Percentiles rank a stretch among this genome's conserved stretches.
These are phyloP conservation scores for Brachionus koreanus DNA, from an alignment of 1,140 invertebrate species.

Conservation along the genomic window DNA sequence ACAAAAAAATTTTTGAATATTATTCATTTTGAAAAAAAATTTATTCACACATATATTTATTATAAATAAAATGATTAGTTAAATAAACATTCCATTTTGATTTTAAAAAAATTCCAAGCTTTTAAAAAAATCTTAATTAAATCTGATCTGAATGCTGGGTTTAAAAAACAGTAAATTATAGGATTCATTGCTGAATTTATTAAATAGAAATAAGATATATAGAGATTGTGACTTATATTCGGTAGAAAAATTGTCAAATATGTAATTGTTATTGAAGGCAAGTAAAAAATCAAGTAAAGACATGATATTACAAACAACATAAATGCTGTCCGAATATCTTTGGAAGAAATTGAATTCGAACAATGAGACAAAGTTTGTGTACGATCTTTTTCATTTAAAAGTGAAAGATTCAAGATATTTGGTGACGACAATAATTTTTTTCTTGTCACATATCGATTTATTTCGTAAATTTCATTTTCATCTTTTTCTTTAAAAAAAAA, in stretches of 20 bases:
- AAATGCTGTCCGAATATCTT: conserved; percentile 42
- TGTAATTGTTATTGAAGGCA: conserved; percentile 31
- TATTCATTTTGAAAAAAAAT: no score
- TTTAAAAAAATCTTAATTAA: conserved; percentile 17
- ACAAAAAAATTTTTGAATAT: no score
- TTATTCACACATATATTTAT: no score
- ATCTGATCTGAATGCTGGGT: conserved; percentile 8
- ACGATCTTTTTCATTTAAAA: background rate
- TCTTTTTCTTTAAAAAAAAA: background rate
- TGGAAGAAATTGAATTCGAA: background rate
- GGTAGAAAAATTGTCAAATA: conserved; percentile 33
- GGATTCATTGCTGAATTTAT: conserved; percentile 42
- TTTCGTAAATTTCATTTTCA: background rate
- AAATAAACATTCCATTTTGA: no score
- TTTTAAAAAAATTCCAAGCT: background rate
- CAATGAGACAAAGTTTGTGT: background rate
- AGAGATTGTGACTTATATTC: background rate
- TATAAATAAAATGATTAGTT: no score
- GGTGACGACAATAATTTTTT: background rate
- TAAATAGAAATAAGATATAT: conserved; percentile 37
- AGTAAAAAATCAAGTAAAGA: conserved; percentile 11
- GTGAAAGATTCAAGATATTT: background rate
- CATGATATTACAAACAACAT: conserved; percentile 41
- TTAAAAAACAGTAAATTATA: conserved; percentile 40
- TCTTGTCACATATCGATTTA: background rate